Conservation (phyloP, 2,888 invertebrate species). For the Meta bourneti region DNA sequence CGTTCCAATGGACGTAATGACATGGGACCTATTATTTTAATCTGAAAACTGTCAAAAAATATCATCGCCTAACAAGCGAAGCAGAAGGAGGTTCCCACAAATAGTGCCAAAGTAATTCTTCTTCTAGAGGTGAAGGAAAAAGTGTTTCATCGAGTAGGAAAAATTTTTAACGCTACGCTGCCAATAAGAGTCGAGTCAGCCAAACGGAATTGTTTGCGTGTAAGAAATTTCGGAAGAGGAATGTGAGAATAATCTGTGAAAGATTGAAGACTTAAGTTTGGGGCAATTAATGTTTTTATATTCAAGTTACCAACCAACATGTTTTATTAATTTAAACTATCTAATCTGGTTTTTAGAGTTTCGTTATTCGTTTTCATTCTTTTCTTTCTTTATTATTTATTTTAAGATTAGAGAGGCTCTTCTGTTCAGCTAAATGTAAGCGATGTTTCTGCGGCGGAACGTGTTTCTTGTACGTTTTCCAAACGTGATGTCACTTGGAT, state of each 20-base stretch:
- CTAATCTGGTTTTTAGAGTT: too few relatives aligned
- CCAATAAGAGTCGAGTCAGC: background rate
- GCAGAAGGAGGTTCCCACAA: slow-evolving; percentile 24
- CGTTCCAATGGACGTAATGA: slow-evolving; percentile 15
- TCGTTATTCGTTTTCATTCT: too few relatives aligned
- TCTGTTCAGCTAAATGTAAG: too few relatives aligned
- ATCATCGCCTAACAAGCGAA: slow-evolving; percentile 18
- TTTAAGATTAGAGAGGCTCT: too few relatives aligned
- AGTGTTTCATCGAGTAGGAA: background rate
- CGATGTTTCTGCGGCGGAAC: too few relatives aligned
- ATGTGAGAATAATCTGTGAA: background rate
- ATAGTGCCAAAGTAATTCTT: background rate
- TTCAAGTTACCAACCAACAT: too few relatives aligned
- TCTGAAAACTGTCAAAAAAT: slow-evolving; percentile 53
- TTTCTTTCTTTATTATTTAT: too few relatives aligned
- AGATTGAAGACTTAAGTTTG: background rate
- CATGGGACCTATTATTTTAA: slow-evolving; percentile 42
- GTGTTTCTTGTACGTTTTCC: too few relatives aligned
- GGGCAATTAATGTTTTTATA: too few relatives aligned
- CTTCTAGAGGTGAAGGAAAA: background rate
- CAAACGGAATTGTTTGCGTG: background rate
- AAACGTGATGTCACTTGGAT: too few relatives aligned
- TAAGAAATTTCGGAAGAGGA: background rate
- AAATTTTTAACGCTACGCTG: background rate
- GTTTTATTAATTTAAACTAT: too few relatives aligned